Conservation (phyloP, 2,888 invertebrate species). For the Macrosiphum euphorbiae region DNA sequence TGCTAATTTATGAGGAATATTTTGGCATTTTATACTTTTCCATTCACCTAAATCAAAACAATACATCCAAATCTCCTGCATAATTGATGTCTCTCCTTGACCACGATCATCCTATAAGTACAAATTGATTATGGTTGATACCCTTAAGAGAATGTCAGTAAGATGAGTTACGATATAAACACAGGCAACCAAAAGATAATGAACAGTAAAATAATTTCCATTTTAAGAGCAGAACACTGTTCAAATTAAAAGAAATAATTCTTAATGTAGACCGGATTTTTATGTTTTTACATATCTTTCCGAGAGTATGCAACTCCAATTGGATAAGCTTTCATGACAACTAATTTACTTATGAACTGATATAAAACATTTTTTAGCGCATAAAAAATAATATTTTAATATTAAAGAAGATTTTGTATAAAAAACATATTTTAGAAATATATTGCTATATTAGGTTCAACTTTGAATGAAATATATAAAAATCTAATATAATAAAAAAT, state of each 20-base stretch:
- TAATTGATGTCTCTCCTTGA: slow-evolving; percentile 74
- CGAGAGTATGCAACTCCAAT: too few relatives aligned
- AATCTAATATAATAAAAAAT: too few relatives aligned
- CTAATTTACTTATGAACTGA: too few relatives aligned
- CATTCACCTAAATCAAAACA: slow-evolving; percentile 84
- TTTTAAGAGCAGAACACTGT: neutral
- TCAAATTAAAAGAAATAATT: slow-evolving; percentile 7
- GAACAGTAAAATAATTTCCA: neutral
- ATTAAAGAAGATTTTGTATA: too few relatives aligned
- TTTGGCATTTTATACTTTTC: slow-evolving; percentile 77
- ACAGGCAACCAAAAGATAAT: neutral
- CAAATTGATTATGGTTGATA: neutral
- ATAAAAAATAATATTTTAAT: too few relatives aligned
- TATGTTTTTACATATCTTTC: too few relatives aligned
- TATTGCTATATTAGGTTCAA: too few relatives aligned
- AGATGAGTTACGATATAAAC: neutral
- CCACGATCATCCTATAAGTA: slow-evolving; percentile 71
- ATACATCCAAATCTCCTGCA: slow-evolving; percentile 89
- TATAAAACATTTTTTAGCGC: too few relatives aligned
- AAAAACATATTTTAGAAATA: too few relatives aligned
- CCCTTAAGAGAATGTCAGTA: neutral
- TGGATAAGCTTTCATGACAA: too few relatives aligned
- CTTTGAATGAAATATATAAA: too few relatives aligned
- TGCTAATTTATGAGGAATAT: slow-evolving; percentile 86
- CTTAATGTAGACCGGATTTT: too few relatives aligned